Conservation (phyloP, 2,113 vertebrate species). For the Nettapus auritus region DNA sequence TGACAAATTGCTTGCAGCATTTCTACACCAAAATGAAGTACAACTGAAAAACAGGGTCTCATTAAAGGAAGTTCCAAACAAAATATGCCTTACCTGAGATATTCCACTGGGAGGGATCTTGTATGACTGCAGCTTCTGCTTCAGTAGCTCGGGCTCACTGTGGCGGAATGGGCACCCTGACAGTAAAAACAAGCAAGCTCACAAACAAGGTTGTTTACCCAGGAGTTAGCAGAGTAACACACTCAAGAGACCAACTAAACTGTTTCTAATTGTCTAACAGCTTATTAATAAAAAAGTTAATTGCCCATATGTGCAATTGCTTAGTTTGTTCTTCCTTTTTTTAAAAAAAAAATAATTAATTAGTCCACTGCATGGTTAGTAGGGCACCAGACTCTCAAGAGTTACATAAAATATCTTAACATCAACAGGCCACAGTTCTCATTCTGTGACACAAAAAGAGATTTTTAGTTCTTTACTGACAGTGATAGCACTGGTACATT, state of each 20-base stretch:
- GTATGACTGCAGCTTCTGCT: conserved; percentile 93
- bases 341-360: not conserved
- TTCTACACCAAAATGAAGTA: not conserved
- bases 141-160: conserved; percentile 92
- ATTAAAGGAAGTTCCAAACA: not conserved
- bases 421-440: not conserved
- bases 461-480: conserved; percentile 6
- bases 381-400: conserved; percentile 56
- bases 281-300: conserved; percentile 77
- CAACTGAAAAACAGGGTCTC: not conserved
- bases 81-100: conserved; percentile 82
- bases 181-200: conserved; percentile 38
- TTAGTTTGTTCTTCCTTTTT: not conserved
- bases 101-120: conserved; percentile 86
- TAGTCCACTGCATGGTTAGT: conserved; percentile 37
- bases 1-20: not conserved
- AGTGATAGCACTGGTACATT: not conserved
- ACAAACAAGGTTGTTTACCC: conserved; percentile 59
- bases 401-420: conserved; percentile 40
- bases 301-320: conserved; percentile 54
- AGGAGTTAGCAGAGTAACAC: conserved; percentile 29
- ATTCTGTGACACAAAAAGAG: not conserved
- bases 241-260: conserved; percentile 57
- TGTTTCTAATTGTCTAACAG: conserved; percentile 65
- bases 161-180: conserved; percentile 97